Evolutionary conservation across 2,888 invertebrate genomes (phyloP).

Genomic region (Pogonocherus hispidulus): DNA sequence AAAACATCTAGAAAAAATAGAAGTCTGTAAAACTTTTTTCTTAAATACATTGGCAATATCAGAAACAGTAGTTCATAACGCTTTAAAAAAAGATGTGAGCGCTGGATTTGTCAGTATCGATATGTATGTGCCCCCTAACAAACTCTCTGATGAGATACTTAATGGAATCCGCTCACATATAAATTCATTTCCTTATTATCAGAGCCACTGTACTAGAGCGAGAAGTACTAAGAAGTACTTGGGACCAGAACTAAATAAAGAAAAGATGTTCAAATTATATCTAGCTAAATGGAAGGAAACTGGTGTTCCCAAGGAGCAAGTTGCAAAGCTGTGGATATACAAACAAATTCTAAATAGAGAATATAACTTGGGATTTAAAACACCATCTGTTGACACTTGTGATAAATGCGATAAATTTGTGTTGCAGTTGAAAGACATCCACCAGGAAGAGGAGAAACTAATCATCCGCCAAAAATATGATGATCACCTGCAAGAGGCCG

Average conservation of each 20-base stretch:
- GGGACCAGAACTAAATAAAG: slow-evolving; percentile 20
- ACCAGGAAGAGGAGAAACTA: background rate
- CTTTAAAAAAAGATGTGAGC: slow-evolving; percentile 26
- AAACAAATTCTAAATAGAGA: slow-evolving; percentile 21
- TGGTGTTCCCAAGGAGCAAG: background rate
- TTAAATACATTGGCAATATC: slow-evolving; percentile 32
- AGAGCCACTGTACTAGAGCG: slow-evolving; percentile 17
- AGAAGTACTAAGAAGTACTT: slow-evolving; percentile 28
- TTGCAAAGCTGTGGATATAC: slow-evolving; percentile 21
- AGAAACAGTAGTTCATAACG: slow-evolving; percentile 25
- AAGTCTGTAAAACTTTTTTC: slow-evolving; percentile 23
- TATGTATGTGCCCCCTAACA: slow-evolving; percentile 34
- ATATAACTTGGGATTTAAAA: slow-evolving; percentile 37
- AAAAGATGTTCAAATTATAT: slow-evolving; percentile 28
- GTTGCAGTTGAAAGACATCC: slow-evolving; percentile 28
- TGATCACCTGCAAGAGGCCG: background rate
- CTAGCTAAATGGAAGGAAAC: slow-evolving; percentile 21
- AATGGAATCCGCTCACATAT: slow-evolving; percentile 21
- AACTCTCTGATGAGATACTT: slow-evolving; percentile 14
- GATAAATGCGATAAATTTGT: slow-evolving; percentile 32
- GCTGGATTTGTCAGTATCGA: slow-evolving; percentile 31
- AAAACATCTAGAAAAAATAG: background rate
- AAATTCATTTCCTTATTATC: slow-evolving; percentile 5
- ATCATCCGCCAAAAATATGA: background rate
- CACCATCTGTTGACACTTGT: slow-evolving; percentile 33